Conservation (phyloP, 2,888 invertebrate species). For the Smittia sp. region DNA sequence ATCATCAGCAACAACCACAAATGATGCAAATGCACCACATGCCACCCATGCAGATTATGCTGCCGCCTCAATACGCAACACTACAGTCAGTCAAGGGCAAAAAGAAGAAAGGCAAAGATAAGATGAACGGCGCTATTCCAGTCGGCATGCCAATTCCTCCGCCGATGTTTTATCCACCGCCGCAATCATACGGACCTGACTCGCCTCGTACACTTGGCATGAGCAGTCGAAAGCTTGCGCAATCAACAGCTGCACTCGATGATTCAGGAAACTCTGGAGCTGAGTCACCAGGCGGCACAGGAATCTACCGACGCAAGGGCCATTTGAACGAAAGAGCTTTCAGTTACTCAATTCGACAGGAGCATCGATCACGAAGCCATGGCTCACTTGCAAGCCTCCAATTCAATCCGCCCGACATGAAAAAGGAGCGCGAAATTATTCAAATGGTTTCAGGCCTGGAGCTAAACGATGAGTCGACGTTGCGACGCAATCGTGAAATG, state of each 20-base stretch:
- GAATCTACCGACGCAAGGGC: conserved; percentile 87
- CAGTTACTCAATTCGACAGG: conserved; percentile 90
- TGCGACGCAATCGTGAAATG: conserved; percentile 43
- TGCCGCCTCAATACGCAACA: conserved; percentile 61
- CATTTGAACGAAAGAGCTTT: conserved; percentile 91
- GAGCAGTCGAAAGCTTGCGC: conserved; percentile 62
- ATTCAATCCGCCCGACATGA: conserved; percentile 80
- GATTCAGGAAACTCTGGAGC: conserved; percentile 56
- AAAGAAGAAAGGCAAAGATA: conserved; percentile 54
- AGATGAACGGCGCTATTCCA: conserved; percentile 49
- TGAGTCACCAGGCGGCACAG: conserved; percentile 65
- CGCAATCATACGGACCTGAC: conserved; percentile 58
- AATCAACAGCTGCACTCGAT: conserved; percentile 67
- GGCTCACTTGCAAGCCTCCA: conserved; percentile 88
- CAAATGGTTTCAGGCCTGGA: conserved; percentile 90
- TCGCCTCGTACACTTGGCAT: conserved; percentile 58
- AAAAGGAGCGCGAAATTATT: conserved; percentile 88
- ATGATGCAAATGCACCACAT: conserved; percentile 46
- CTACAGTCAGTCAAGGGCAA: conserved; percentile 62
- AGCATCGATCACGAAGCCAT: conserved; percentile 88
- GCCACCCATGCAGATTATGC: conserved; percentile 53
- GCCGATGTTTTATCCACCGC: conserved; percentile 54
- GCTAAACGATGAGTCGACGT: conserved; percentile 69
- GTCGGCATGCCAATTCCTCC: conserved; percentile 56
- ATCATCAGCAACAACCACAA: conserved; percentile 49